Evolutionary conservation across 2,797 vertebrate species (phyloP), one percentile per base, ranked within the genome.

Genomic region (Mycteria americana): DNA sequence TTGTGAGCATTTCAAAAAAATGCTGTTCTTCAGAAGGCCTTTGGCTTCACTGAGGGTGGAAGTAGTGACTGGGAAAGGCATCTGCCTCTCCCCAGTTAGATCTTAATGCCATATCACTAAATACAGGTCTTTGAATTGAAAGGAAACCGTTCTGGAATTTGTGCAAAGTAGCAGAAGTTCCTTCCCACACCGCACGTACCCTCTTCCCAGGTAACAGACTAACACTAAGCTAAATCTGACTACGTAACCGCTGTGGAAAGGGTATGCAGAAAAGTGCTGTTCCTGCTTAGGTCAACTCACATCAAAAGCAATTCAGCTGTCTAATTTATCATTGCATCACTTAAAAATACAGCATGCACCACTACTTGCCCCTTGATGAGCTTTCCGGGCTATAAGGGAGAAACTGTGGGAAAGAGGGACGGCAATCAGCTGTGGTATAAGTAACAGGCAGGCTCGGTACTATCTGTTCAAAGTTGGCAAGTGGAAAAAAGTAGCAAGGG

Each of bases 1-100:
- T 31, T 91, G 91, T 78, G 45, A 96, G 54, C 28, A 62, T 78
- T 95, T 95, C 13, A 80, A 94, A 95, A 95, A 78, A 73, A n/a
- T 24, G 23, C 25, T 89, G 45, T 81, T 88, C 73, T 91, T 84
- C 80, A 39, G 63, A 88, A 68, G 27, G 46, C 10, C 51, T 87
- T 93, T 67, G 54, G 13, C 76, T 96, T 97, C 78, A 81, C 35
- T 77, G 46, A 37, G 45, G 56, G 56, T 62, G 63, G 86, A 96
- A 85, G 68, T 15, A 82, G 46, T 95, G 91, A 94, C 75, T 96
- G 77, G 35, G 83, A 80, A 85, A 68, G 57, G 46, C 63, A 73
- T 89, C 91, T 97, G 50, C 23, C 23, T 91, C 35, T 93, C 70
- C 82, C 65, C 91, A 91, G 70, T 84, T 74, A 88, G 70, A 56